Evolutionary conservation across 2,797 vertebrate genomes (phyloP).

Genomic region (Balearica regulorum): DNA sequence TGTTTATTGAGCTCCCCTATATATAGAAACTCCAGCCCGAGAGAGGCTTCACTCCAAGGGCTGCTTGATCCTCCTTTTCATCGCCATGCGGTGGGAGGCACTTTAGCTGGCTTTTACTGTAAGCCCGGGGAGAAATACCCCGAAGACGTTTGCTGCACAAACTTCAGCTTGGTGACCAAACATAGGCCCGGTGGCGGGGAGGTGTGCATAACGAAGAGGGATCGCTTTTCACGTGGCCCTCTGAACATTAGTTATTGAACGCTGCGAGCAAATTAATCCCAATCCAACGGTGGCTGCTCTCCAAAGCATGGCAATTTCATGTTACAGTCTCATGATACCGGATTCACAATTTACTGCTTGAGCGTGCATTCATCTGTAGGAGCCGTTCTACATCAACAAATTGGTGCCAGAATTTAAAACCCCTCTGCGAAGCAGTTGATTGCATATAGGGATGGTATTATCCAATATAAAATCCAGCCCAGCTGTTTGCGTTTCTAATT

Average conservation of each 20-base stretch:
- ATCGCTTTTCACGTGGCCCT: conserved; percentile 49
- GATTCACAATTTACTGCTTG: neutral
- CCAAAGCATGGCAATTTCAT: neutral
- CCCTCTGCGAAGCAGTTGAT: neutral
- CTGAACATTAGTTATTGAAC: neutral
- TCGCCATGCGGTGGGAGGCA: conserved; percentile 42
- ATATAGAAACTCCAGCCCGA: conserved; percentile 65
- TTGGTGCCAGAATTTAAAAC: neutral
- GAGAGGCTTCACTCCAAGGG: conserved; percentile 36
- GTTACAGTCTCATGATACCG: neutral
- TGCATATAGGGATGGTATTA: neutral
- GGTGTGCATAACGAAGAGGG: neutral
- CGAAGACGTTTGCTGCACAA: neutral
- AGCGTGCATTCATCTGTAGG: rapidly evolving
- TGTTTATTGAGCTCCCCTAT: conserved; percentile 73
- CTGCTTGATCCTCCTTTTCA: conserved; percentile 64
- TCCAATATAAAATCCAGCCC: neutral
- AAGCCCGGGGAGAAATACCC: conserved; percentile 42
- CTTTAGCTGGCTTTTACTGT: conserved; percentile 17
- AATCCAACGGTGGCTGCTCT: neutral
- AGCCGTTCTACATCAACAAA: neutral
- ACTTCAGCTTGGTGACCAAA: conserved; percentile 59
- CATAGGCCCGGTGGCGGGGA: conserved; percentile 44
- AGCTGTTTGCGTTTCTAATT: neutral
- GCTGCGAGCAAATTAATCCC: conserved; percentile 5